These are phyloP conservation scores for Trichopoda pennipes DNA, from an alignment of 2,888 invertebrate genomes.

Conservation along the genomic window DNA sequence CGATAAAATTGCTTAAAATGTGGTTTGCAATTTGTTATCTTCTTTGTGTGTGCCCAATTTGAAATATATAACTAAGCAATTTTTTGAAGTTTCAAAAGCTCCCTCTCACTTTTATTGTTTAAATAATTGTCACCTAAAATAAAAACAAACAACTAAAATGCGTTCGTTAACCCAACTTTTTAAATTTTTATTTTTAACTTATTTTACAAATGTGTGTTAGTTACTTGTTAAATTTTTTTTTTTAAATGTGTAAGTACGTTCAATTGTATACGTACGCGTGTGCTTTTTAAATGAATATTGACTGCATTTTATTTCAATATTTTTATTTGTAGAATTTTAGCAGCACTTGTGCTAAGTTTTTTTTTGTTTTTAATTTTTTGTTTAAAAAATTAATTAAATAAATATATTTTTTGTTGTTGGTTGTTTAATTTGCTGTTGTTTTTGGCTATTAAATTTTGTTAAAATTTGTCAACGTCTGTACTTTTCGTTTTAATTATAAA, in stretches of 20 bases:
- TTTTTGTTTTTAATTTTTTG: background rate
- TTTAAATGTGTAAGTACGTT: background rate
- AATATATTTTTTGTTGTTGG: slow-evolving; percentile 20
- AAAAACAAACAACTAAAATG: background rate
- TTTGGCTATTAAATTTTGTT: slow-evolving; percentile 31
- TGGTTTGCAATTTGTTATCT: slow-evolving; percentile 24
- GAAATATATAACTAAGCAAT: slow-evolving; percentile 42
- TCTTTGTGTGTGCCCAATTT: slow-evolving; percentile 7
- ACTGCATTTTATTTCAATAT: slow-evolving; percentile 29
- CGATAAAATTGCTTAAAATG: background rate
- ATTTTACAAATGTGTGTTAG: background rate
- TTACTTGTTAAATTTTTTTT: slow-evolving; percentile 32
- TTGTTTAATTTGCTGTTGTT: background rate
- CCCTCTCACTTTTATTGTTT: background rate
- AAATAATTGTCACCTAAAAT: background rate
- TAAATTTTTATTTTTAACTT: background rate
- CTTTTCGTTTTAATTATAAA: background rate
- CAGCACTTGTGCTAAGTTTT: slow-evolving; percentile 15
- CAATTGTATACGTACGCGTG: slow-evolving; percentile 6
- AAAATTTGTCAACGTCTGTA: slow-evolving; percentile 16
- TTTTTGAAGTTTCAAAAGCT: slow-evolving; percentile 9
- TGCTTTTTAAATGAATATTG: background rate
- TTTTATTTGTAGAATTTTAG: slow-evolving; percentile 34
- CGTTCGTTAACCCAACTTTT: slow-evolving; percentile 17
- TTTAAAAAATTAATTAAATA: slow-evolving; percentile 5